Base-by-base conservation (phyloP, 37 sponge, comb jelly and placozoan species). In the Halisarca cf. caerulea region DNA sequence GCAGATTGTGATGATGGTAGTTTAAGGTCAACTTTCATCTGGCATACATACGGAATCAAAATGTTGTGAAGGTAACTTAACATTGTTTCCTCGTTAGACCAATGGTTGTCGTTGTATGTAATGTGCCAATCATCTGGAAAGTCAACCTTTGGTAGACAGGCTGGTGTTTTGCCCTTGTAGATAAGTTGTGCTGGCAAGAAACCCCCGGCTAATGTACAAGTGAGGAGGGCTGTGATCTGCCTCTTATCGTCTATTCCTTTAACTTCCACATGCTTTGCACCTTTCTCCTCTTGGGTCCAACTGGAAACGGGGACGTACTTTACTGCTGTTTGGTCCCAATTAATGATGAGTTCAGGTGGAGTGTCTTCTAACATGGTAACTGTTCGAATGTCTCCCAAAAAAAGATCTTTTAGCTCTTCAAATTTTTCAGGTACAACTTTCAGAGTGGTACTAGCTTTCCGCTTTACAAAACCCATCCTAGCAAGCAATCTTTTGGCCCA, bases 61-160 rank as follows among this genome's bases (percentile, higher is more conserved):
- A 69, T 32, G 3, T 23, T 4, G 57, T 54, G 53, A 2, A 84
- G 37, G 33, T 84, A 84, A 8, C 55, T 23, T 23, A 58, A 7
- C 84, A 84, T 68, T 2, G 68, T 82, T 82, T 62, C 39, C 39
- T 83, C 74, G 39, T 84, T 84, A 27, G 34, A 70, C 84, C 84
- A 84, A 74, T 84, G 72, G 36, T 84, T 84, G 21, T n/a, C 34
- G 2, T 71, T 72, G 34, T 39, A 69, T 3, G 70, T 83, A 6
- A 83, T 23, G 11, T 69, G 33, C 84, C 84, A 70, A 2, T 38
- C 74, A 28, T 32, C 8, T 42, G 73, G 72, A 68, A 84, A 84
- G 6, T 27, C 2, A 28, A 84, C 44, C 15, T 45, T 53, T 70
- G 84, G 74, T 9, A 84, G 38, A 38, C 84, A 84, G 3, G 47